Conservation (phyloP, 2,797 vertebrate genomes). For the Acanthurus lineatus region DNA sequence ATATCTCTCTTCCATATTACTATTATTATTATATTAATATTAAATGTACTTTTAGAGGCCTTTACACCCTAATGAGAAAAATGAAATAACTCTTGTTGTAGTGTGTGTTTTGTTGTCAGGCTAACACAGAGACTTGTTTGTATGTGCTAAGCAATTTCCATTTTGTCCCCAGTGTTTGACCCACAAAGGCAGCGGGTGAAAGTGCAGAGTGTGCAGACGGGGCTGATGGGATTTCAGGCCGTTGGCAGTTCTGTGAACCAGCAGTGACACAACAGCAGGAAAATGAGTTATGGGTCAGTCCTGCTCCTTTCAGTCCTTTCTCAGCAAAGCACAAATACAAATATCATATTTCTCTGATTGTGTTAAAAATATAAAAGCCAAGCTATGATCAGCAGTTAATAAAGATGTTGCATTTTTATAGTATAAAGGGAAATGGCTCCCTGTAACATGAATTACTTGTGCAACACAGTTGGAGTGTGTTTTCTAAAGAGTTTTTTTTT, state of each 20-base stretch:
- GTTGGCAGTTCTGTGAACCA: conserved; percentile 47
- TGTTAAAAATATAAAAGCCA: background rate
- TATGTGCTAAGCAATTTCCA: conserved; percentile 67
- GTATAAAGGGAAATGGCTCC: background rate
- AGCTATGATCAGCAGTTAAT: background rate
- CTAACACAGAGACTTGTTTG: conserved; percentile 30
- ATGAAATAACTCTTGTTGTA: background rate
- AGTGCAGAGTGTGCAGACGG: conserved; percentile 67
- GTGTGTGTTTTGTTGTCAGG: conserved; percentile 19
- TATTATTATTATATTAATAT: background rate
- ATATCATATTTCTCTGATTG: background rate
- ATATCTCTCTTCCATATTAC: background rate
- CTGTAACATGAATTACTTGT: background rate
- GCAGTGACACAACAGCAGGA: conserved; percentile 12
- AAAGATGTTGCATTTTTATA: background rate
- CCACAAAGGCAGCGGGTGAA: conserved; percentile 75
- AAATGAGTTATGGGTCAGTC: background rate
- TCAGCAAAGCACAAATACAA: background rate
- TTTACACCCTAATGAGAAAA: background rate
- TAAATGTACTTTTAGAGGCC: too few relatives aligned
- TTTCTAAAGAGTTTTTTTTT: too few relatives aligned
- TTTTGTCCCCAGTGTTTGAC: conserved; percentile 51
- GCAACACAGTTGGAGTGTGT: background rate
- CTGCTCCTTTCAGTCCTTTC: background rate
- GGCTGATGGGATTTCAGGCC: conserved; percentile 49